phyloP scores from a whole-genome alignment of 2,888 invertebrate species.

The Oasisia sp. region DNA sequence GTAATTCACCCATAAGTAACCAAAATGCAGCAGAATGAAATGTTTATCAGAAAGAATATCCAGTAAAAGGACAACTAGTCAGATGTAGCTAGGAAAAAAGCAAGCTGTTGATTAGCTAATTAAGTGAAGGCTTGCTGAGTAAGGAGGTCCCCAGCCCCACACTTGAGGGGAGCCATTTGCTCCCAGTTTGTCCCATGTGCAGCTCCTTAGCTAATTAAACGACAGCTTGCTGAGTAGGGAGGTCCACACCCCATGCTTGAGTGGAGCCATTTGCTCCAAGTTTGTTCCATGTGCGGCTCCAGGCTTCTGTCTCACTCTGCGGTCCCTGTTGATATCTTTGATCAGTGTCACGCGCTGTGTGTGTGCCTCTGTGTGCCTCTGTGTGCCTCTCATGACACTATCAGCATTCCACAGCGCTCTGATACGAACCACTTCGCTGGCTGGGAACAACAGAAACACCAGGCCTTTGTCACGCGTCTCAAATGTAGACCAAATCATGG shows the following conservation, averaged over 20 bases:
- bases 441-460: not conserved
- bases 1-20: not conserved
- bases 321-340: slow-evolving; percentile 9
- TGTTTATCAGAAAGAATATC: too few relatives aligned
- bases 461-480: not conserved
- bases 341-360: not conserved
- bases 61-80: too few relatives aligned
- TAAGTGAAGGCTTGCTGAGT: not conserved
- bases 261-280: not conserved
- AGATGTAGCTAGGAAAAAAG: too few relatives aligned
- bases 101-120: not conserved
- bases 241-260: not conserved
- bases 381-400: not conserved
- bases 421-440: not conserved
- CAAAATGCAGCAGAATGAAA: not conserved
- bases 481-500: not conserved
- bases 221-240: not conserved
- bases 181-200: not conserved
- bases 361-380: not conserved
- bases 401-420: not conserved
- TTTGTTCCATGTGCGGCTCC: not conserved
- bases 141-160: not conserved
- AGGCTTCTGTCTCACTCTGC: not conserved
- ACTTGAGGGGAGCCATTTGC: not conserved
- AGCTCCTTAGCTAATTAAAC: not conserved